phyloP scores from a whole-genome alignment of 2,797 vertebrate species.

The Liparis tanakae region DNA sequence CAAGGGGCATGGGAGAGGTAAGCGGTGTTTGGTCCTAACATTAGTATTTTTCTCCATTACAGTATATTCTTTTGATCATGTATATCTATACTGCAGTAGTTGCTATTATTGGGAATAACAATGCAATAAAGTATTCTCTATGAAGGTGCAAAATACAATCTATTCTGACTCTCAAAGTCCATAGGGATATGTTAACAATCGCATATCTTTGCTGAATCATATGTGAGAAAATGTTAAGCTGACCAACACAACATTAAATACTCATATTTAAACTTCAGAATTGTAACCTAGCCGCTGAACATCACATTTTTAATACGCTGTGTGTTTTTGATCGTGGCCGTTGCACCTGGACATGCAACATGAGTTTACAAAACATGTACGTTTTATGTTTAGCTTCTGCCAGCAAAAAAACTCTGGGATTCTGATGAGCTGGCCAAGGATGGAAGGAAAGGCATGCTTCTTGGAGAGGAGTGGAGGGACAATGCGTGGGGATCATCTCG shows the following conservation, averaged over 20 bases:
- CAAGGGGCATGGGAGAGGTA: conserved; percentile 98
- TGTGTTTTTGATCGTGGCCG: not conserved
- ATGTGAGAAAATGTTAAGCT: not conserved
- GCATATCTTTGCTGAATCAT: too few species aligned
- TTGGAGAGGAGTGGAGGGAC: conserved; percentile 97
- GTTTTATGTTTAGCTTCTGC: conserved; percentile 87
- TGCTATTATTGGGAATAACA: too few species aligned
- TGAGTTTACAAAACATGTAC: not conserved
- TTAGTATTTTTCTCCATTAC: not conserved
- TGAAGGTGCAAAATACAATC: too few species aligned
- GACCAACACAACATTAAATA: not conserved
- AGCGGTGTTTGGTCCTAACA: conserved; percentile 13
- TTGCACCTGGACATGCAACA: not conserved
- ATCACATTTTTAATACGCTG: not conserved
- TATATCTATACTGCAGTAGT: too few species aligned
- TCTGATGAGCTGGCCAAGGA: conserved; percentile 97
- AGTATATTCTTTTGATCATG: too few species aligned
- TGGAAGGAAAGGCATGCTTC: conserved; percentile 97
- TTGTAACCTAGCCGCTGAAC: not conserved
- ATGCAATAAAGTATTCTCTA: too few species aligned
- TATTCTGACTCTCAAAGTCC: too few species aligned
- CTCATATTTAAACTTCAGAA: not conserved
- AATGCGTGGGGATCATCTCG: conserved; percentile 96
- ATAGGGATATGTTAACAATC: too few species aligned
- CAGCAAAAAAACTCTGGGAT: conserved; percentile 99